A percentile compares a stretch with the other conserved stretches of the same genome.
These are phyloP conservation scores for Bos indicus DNA, from an alignment of 2,113 vertebrate genomes.

Conservation along the genomic window DNA sequence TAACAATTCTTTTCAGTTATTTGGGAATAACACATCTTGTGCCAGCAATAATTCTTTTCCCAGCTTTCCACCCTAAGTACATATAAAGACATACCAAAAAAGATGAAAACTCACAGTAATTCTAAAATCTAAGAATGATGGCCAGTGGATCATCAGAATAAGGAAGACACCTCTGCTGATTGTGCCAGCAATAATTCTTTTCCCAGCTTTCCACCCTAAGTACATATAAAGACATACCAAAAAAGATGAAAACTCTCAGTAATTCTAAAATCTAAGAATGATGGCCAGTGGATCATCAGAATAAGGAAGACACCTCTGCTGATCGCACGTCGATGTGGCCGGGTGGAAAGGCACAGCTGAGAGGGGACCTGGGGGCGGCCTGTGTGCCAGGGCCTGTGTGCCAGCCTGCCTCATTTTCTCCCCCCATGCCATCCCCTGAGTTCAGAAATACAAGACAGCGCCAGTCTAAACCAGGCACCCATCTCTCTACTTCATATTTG, in stretches of 20 bases:
- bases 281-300: not conserved
- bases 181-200: not conserved
- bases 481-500: not conserved
- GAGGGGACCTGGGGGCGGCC: too few species aligned
- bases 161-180: not conserved
- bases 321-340: not conserved
- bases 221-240: not conserved
- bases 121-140: not conserved
- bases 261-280: not conserved
- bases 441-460: not conserved
- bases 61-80: not conserved
- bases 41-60: not conserved
- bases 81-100: not conserved
- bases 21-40: not conserved
- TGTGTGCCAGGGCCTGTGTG: rapidly evolving
- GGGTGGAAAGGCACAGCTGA: not conserved
- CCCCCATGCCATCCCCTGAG: not conserved
- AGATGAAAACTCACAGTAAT: not conserved
- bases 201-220: not conserved
- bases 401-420: not conserved
- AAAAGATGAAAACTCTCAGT: not conserved
- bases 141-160: not conserved
- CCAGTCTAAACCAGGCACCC: not conserved
- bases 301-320: not conserved
- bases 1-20: not conserved